These are phyloP conservation scores for Entomyzon cyanotis DNA, from an alignment of 2,113 vertebrate genomes.

Conservation along the genomic window DNA sequence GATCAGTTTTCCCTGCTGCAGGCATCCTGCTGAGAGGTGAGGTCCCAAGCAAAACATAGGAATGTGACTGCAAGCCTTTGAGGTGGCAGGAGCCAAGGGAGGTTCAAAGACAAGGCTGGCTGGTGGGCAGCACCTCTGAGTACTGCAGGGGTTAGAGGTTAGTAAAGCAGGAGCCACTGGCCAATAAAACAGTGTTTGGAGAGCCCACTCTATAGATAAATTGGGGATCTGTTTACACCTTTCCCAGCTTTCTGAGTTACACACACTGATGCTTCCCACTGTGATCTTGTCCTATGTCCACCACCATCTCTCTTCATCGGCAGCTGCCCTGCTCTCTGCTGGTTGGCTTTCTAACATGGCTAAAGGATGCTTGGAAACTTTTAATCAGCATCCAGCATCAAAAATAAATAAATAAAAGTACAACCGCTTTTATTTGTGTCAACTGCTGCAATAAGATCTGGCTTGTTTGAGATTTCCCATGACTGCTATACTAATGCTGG, in stretches of 20 bases:
- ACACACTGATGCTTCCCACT: conserved; percentile 52
- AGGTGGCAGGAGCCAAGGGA: conserved; percentile 76
- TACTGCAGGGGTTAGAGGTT: conserved; percentile 79
- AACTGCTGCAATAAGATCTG: conserved; percentile 64
- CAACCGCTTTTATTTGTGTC: conserved; percentile 63
- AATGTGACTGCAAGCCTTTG: conserved; percentile 76
- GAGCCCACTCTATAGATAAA: conserved; percentile 73
- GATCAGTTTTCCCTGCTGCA: conserved; percentile 75
- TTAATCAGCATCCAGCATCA: conserved; percentile 70
- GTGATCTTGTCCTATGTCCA: conserved; percentile 48
- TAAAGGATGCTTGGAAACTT: conserved; percentile 65
- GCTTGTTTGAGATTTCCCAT: conserved; percentile 60
- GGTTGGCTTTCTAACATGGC: conserved; percentile 24
- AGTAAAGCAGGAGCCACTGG: conserved; percentile 86
- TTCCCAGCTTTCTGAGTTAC: conserved; percentile 67
- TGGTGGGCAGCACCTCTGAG: conserved; percentile 75
- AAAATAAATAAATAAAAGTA: conserved; percentile 75
- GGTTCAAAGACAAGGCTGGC: conserved; percentile 83
- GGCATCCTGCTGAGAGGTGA: conserved; percentile 73
- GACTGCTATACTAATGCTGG: conserved; percentile 53
- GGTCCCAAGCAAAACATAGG: conserved; percentile 78
- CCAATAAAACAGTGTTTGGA: conserved; percentile 82
- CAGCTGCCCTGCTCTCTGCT: conserved; percentile 37
- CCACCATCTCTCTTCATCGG: conserved; percentile 6
- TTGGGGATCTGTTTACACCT: conserved; percentile 72